phyloP scores from a whole-genome alignment of 2,888 invertebrate genomes.

The Drosophila mayaguana region DNA sequence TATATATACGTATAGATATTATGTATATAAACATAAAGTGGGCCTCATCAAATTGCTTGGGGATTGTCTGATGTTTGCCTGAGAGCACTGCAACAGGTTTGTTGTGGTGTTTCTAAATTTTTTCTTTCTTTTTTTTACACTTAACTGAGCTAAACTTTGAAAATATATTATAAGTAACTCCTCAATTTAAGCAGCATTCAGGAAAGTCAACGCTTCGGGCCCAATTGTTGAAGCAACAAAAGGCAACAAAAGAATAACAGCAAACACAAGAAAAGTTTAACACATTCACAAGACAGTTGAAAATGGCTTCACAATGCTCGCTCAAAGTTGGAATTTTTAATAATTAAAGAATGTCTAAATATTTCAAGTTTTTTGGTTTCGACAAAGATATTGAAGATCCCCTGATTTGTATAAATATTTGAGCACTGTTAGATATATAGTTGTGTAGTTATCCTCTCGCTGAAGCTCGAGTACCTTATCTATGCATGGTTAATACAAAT shows the following conservation, averaged over 20 bases:
- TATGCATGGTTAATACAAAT: too few species aligned
- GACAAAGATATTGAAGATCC: too few species aligned
- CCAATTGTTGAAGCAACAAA: constrained; percentile 29
- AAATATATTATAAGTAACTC: constrained; percentile 20
- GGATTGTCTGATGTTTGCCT: constrained; percentile 21
- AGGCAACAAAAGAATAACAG: constrained; percentile 14
- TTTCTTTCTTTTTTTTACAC: constrained; percentile 15
- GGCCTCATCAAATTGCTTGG: constrained; percentile 41
- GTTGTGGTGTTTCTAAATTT: constrained; percentile 1
- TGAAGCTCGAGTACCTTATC: too few species aligned
- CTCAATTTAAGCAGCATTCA: constrained; percentile 35
- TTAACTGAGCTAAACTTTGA: constrained; percentile 23
- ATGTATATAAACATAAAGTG: background rate
- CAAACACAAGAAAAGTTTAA: background rate
- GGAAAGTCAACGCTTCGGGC: constrained; percentile 39
- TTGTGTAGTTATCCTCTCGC: too few species aligned
- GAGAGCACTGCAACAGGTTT: constrained; percentile 48
- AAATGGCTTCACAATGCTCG: background rate
- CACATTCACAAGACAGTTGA: background rate
- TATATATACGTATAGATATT: background rate
- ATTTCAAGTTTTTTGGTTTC: too few species aligned
- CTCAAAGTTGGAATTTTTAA: background rate
- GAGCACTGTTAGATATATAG: too few species aligned
- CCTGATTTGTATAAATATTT: too few species aligned
- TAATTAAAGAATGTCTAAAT: too few species aligned